Percentiles rank a stretch among this genome's conserved stretches.
These are phyloP conservation scores for Octomys mimax DNA, from an alignment of 2,797 vertebrate genomes.

Conservation along the genomic window DNA sequence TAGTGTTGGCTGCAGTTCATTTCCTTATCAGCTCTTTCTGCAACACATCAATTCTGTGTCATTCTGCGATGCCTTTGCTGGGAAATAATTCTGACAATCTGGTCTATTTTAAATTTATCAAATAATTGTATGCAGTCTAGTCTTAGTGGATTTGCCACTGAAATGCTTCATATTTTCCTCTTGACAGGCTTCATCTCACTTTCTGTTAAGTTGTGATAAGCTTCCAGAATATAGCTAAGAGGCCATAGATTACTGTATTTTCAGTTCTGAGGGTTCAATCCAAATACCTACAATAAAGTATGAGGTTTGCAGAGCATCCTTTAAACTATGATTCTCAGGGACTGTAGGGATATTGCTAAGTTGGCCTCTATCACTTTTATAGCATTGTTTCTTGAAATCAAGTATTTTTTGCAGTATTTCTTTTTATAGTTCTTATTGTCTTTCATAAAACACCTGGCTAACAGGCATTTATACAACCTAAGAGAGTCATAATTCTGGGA, in stretches of 20 bases:
- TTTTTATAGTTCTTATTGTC: slow-evolving; percentile 22
- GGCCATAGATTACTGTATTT: background rate
- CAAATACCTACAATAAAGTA: slow-evolving; percentile 30
- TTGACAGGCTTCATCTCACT: slow-evolving; percentile 69
- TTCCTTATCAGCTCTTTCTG: slow-evolving; percentile 73
- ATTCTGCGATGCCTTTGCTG: slow-evolving; percentile 62
- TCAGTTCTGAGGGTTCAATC: slow-evolving; percentile 24
- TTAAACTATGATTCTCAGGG: slow-evolving; percentile 50
- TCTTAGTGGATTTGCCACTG: slow-evolving; percentile 45
- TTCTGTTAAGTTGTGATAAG: slow-evolving; percentile 76
- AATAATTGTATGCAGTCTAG: slow-evolving; percentile 70
- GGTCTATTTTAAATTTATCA: slow-evolving; percentile 75
- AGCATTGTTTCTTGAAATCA: slow-evolving; percentile 57
- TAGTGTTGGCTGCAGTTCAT: slow-evolving; percentile 67
- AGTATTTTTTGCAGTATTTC: slow-evolving; percentile 46
- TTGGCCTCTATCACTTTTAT: slow-evolving; percentile 50
- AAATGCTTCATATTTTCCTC: slow-evolving; percentile 57
- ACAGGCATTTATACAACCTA: slow-evolving; percentile 3
- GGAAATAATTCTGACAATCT: slow-evolving; percentile 73
- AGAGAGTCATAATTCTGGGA: background rate
- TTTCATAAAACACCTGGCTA: slow-evolving; percentile 46
- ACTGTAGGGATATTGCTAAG: slow-evolving; percentile 19
- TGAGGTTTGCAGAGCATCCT: slow-evolving; percentile 11
- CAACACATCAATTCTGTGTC: slow-evolving; percentile 65
- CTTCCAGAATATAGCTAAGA: slow-evolving; percentile 43